Evolutionary conservation across 2,797 vertebrate species (phyloP).

Genomic region (Phataginus tetradactyla): DNA sequence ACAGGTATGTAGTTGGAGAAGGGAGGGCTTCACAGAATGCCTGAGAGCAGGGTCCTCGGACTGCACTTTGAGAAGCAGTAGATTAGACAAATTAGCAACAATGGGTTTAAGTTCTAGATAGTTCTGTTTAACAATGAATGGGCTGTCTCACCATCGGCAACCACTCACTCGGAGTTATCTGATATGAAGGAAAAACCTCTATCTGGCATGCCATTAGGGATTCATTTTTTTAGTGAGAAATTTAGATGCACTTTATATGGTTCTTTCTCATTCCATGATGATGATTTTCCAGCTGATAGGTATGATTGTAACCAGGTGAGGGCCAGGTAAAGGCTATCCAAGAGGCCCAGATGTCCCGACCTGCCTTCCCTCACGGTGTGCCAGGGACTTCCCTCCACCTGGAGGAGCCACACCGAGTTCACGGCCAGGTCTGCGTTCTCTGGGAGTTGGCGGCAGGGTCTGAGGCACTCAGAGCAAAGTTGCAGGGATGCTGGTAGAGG

Average conservation of each 20-base stretch:
- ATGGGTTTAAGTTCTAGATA: background rate
- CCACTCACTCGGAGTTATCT: background rate
- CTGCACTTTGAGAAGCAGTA: background rate
- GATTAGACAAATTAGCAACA: background rate
- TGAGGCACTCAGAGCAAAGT: background rate
- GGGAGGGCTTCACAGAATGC: background rate
- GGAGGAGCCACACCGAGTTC: background rate
- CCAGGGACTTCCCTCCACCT: rapidly evolving
- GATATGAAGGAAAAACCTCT: background rate
- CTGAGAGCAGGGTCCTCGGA: background rate
- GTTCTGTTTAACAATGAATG: background rate
- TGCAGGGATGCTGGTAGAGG: background rate
- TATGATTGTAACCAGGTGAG: background rate
- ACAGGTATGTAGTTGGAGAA: background rate
- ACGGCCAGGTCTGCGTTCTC: too few relatives aligned
- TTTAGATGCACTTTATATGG: background rate
- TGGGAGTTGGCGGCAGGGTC: background rate
- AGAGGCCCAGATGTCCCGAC: background rate
- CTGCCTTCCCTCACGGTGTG: background rate
- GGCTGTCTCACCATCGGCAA: background rate
- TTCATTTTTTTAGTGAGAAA: background rate
- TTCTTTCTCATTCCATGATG: background rate
- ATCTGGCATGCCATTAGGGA: background rate
- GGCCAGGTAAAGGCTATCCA: background rate
- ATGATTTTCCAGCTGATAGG: background rate